phyloP scores from a whole-genome alignment of 2,797 vertebrate species.

The Falco cherrug region DNA sequence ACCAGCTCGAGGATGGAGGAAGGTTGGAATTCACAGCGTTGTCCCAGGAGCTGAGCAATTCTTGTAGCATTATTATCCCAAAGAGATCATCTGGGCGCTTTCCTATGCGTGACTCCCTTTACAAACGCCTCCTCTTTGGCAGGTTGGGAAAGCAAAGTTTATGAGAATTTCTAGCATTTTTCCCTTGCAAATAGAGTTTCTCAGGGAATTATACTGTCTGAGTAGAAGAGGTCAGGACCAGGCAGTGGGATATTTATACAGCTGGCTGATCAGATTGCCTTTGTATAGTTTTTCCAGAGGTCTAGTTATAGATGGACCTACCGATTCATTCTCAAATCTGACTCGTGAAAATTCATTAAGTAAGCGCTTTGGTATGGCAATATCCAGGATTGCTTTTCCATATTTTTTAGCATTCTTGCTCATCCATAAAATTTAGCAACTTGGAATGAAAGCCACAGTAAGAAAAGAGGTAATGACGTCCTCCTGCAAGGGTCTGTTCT shows the following conservation, averaged over 20 bases:
- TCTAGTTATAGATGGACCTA: background rate
- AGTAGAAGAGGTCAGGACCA: background rate
- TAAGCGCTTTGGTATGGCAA: background rate
- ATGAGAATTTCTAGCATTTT: background rate
- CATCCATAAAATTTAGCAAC: background rate
- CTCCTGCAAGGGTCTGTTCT: background rate
- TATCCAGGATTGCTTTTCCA: background rate
- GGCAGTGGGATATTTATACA: background rate
- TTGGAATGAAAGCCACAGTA: background rate
- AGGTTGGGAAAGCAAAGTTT: background rate
- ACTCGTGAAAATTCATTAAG: background rate
- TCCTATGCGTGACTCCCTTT: background rate
- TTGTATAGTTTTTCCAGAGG: background rate
- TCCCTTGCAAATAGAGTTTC: background rate
- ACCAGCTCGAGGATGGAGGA: background rate
- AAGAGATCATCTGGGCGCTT: background rate
- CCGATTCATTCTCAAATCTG: background rate
- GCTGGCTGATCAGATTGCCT: constrained; percentile 6
- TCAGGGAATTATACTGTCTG: background rate
- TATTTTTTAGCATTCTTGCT: background rate
- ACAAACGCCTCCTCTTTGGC: background rate
- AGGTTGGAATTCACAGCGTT: rapidly evolving
- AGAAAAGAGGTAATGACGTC: background rate
- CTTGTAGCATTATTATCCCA: background rate
- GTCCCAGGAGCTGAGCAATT: background rate